A percentile compares a stretch with the other conserved stretches of the same genome.
phyloP scores from a whole-genome alignment of 1,140 invertebrate genomes.

The Drosophila mauritiana region DNA sequence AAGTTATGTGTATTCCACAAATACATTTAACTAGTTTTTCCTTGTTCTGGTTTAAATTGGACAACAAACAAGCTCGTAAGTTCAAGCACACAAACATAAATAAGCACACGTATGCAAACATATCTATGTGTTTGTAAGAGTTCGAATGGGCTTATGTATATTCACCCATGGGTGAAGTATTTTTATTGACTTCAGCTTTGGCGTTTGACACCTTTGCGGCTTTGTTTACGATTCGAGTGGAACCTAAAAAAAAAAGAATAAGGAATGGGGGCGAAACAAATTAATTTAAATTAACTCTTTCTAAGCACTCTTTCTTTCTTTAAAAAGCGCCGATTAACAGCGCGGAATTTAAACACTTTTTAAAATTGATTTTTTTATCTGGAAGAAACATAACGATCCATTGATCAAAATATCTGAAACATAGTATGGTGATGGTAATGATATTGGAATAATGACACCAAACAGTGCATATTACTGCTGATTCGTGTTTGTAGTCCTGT shows the following conservation, averaged over 20 bases:
- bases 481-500: too few relatives aligned
- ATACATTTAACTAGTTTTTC: constrained; percentile 58
- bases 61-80: constrained; percentile 76
- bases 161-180: constrained; percentile 53
- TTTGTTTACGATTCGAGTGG: constrained; percentile 65
- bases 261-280: neutral
- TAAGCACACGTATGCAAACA: constrained; percentile 7
- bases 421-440: too few relatives aligned
- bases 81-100: constrained; percentile 36
- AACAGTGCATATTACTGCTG: too few relatives aligned
- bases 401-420: too few relatives aligned
- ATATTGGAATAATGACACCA: too few relatives aligned
- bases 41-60: constrained; percentile 75
- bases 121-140: constrained; percentile 9
- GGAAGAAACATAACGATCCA: too few relatives aligned
- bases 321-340: neutral
- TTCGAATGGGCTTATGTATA: constrained; percentile 22
- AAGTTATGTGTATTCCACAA: constrained; percentile 58
- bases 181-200: constrained; percentile 78
- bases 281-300: constrained; percentile 14
- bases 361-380: too few relatives aligned
- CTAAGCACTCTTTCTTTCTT: constrained; percentile 27
- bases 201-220: constrained; percentile 74
- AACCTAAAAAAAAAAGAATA: constrained; percentile 9
- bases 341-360: too few relatives aligned